Evolutionary conservation across 2,888 invertebrate species (phyloP), one percentile per base, ranked within the genome.

Genomic region (Branchellion lobata): DNA sequence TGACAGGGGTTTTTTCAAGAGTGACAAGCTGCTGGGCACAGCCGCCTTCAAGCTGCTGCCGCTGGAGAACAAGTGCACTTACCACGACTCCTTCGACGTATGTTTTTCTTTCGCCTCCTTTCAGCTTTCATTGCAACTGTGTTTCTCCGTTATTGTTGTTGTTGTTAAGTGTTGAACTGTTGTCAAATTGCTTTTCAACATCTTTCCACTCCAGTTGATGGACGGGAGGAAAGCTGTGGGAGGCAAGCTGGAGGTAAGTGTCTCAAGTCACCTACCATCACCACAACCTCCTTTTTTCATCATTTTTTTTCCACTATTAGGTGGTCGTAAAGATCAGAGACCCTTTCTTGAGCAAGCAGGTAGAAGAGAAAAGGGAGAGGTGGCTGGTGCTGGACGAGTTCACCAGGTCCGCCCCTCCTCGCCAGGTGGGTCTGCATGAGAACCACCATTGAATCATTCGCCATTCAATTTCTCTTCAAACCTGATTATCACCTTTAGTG

Each of bases 81-180:
- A 96, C 80, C 97, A 98, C 86, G 95, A 97, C 81, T 92, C 94
- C 0, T 95, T 92, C 87, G 94, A 96, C 89, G 95, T 96, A 89
- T 92, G 93, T 91, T 40, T 31, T 36, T 78, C 69, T 73, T 65
- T 1, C 78, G 68, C 27, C 34, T 27, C 24, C 36, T 40, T 36
- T 73, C 36, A 31, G 31, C 33, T 29, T 69, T 36, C 34, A 34
- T 36, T 72, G 21, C 24, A 1, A 72, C 14, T 1, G n/a, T 36
- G 3, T n/a, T 31, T 31, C 5, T 71, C 36, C 11, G 14, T 14
- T 47, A 47, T n/a, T 21, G 3, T 34, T 47, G 24, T 34, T n/a
- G 40, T 40, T n/a, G 73, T 24, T 27, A 34, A n/a, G n/a, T n/a
- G n/a, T n/a, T n/a, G n/a, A n/a, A n/a, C n/a, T n/a, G n/a, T n/a